Conservation (phyloP, 2,797 vertebrate genomes). For the Peromyscus attwateri region DNA sequence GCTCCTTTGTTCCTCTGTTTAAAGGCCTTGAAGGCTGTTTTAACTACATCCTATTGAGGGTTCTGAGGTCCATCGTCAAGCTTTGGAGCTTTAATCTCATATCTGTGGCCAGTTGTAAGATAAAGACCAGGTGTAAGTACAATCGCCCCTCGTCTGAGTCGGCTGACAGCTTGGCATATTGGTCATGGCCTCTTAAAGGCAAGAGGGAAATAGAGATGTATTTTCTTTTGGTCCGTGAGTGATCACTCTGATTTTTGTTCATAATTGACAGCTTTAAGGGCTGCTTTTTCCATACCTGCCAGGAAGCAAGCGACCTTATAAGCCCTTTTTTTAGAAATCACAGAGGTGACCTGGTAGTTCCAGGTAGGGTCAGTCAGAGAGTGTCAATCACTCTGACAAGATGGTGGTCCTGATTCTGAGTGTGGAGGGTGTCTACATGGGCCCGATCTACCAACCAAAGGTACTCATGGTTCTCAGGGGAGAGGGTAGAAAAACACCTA, state of each 20-base stretch:
- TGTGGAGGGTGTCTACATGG: neutral
- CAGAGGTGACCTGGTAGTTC: neutral
- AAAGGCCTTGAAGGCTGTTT: slow-evolving; percentile 10
- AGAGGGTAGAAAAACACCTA: neutral
- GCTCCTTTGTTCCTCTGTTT: neutral
- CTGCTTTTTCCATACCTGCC: neutral
- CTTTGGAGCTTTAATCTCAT: neutral
- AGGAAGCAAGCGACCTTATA: neutral
- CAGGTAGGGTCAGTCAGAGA: neutral
- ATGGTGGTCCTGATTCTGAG: neutral
- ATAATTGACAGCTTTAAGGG: slow-evolving; percentile 1
- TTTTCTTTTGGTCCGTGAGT: neutral
- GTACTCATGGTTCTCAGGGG: neutral
- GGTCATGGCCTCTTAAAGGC: neutral
- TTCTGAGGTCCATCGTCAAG: neutral
- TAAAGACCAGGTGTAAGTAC: neutral
- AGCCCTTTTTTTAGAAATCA: neutral
- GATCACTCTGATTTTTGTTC: neutral
- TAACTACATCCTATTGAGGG: neutral
- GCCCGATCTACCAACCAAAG: neutral
- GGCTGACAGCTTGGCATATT: neutral
- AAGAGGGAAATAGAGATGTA: neutral
- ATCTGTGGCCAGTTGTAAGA: neutral
- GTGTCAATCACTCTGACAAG: neutral
- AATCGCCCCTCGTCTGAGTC: neutral